Conservation (phyloP, 92 coral and sea anemone species). For the Desmophyllum pertusum region DNA sequence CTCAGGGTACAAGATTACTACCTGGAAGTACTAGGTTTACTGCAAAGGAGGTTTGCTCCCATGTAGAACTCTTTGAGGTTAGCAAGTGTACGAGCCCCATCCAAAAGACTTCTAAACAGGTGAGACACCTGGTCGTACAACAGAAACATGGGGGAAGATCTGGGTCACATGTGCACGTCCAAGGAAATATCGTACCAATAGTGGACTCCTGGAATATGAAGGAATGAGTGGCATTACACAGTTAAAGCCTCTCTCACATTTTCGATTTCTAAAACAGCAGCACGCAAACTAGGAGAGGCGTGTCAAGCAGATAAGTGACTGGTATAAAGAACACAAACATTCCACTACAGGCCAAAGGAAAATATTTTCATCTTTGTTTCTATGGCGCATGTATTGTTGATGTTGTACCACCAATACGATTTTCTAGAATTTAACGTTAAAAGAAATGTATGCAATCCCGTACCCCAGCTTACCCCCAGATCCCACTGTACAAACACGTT, state of each 20-base stretch:
- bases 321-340: no score
- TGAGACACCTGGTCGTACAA: constrained; percentile 38
- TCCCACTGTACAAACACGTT: no score
- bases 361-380: no score
- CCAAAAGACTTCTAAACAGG: constrained; percentile 51
- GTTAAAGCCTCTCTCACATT: no score
- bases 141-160: constrained; percentile 40
- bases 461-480: no score
- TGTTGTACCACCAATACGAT: no score
- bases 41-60: constrained; percentile 44
- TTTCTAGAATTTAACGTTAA: no score
- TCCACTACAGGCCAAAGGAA: no score
- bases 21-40: constrained; percentile 25
- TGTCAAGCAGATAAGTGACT: no score
- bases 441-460: no score
- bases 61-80: constrained; percentile 32
- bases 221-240: no score
- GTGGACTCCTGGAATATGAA: constrained; percentile 51
- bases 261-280: neutral
- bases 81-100: constrained; percentile 28
- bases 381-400: no score
- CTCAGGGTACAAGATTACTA: neutral
- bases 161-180: constrained; percentile 48
- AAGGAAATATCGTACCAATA: constrained; percentile 57
- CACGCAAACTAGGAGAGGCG: neutral